phyloP scores from a whole-genome alignment of 35 echinoderm and acorn worm genomes.

The Heliocidaris erythrogramma region DNA sequence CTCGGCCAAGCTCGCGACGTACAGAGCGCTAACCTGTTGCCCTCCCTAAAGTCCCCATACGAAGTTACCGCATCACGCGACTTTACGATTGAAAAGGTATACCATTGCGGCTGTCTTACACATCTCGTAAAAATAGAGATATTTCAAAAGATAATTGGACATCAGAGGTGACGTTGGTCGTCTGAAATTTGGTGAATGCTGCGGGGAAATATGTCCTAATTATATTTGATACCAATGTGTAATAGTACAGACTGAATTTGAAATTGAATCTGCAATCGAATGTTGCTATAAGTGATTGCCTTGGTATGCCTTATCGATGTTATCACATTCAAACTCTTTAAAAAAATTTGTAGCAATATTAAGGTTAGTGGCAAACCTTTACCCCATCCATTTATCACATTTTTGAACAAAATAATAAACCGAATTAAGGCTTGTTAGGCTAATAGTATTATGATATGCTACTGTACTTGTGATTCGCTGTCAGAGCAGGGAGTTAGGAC shows the following conservation, averaged over 20 bases:
- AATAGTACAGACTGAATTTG: no score
- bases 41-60: background rate
- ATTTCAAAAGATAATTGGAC: slow-evolving; percentile 5
- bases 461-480: no score
- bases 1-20: background rate
- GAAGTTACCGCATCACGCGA: background rate
- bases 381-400: no score
- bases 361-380: background rate
- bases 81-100: background rate
- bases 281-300: background rate
- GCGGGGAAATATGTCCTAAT: background rate
- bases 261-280: no score
- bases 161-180: background rate
- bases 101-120: background rate
- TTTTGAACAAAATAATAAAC: no score
- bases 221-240: no score
- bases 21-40: background rate
- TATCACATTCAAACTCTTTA: background rate
- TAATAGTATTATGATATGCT: no score
- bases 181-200: background rate
- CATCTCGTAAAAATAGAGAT: slow-evolving; percentile 12
- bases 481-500: no score
- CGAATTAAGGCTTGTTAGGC: no score
- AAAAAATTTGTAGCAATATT: background rate
- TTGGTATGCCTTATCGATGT: background rate